phyloP scores from a whole-genome alignment of 2,888 invertebrate genomes.

The Aradus depressus region DNA sequence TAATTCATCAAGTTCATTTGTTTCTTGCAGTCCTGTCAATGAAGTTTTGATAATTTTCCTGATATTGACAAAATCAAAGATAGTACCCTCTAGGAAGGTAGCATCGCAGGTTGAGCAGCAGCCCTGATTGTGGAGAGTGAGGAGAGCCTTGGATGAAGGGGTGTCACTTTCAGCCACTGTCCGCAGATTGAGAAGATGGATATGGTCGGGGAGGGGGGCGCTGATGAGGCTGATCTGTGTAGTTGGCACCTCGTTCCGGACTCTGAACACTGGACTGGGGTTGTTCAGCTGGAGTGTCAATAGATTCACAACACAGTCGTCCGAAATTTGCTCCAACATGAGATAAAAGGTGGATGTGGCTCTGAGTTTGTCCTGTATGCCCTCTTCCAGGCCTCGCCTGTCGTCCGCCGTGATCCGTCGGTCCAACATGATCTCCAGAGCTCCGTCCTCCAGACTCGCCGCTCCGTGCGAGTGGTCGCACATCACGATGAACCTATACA shows the following conservation, averaged over 20 bases:
- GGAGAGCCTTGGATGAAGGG: background rate
- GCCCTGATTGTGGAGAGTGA: constrained; percentile 4
- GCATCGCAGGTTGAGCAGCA: background rate
- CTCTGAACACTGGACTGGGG: background rate
- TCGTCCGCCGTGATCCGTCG: constrained; percentile 20
- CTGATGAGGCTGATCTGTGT: background rate
- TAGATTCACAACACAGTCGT: background rate
- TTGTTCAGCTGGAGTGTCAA: constrained; percentile 7
- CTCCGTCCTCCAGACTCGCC: constrained; percentile 13
- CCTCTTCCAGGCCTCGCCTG: constrained; percentile 22
- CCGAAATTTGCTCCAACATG: background rate
- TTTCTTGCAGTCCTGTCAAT: constrained; percentile 7
- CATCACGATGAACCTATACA: constrained; percentile 15
- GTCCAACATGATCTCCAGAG: constrained; percentile 24
- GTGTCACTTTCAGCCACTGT: background rate
- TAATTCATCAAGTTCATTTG: constrained; percentile 1
- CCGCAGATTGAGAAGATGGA: constrained; percentile 12
- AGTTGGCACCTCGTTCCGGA: background rate
- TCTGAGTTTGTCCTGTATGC: constrained; percentile 14
- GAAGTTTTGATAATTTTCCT: constrained; percentile 10
- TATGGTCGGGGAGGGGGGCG: constrained; percentile 1
- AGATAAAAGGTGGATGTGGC: constrained; percentile 18
- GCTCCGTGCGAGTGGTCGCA: constrained; percentile 24
- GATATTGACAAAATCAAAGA: constrained; percentile 3
- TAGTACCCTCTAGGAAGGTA: background rate